A percentile compares a stretch with the other conserved stretches of the same genome.
Evolutionary conservation across 2,888 invertebrate genomes (phyloP).

Genomic region (Eubasilissa splendida): DNA sequence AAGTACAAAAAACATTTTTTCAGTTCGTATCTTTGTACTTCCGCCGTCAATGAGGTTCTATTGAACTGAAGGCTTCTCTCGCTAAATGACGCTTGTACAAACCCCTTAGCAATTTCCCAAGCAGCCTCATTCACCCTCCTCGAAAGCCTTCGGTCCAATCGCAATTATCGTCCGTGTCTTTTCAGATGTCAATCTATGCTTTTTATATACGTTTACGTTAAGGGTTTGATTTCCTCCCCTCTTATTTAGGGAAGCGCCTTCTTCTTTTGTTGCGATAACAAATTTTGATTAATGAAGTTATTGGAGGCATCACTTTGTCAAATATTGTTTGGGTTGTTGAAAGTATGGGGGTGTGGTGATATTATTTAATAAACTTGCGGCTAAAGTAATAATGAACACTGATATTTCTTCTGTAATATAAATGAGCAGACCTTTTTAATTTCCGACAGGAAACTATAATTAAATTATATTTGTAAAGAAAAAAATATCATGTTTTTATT

Average conservation of each 20-base stretch:
- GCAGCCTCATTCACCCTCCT: slow-evolving; percentile 25
- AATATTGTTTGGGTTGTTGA: too few species aligned
- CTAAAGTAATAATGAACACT: too few species aligned
- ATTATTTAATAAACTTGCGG: too few species aligned
- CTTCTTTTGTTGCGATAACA: slow-evolving; percentile 15
- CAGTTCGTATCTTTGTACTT: slow-evolving; percentile 21
- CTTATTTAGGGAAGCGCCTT: slow-evolving; percentile 4
- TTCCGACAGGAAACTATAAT: too few species aligned
- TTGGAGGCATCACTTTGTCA: slow-evolving; percentile 7
- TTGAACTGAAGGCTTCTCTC: slow-evolving; percentile 29
- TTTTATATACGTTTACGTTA: slow-evolving; percentile 3
- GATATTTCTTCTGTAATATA: too few species aligned
- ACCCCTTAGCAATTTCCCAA: slow-evolving; percentile 25
- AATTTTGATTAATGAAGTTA: slow-evolving; percentile 19
- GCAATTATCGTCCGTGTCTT: slow-evolving; percentile 29
- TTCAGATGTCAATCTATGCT: slow-evolving; percentile 30
- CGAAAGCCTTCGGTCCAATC: slow-evolving; percentile 17
- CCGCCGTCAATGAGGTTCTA: slow-evolving; percentile 31
- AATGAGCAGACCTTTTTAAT: too few species aligned
- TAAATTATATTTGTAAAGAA: too few species aligned
- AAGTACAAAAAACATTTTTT: slow-evolving; percentile 10
- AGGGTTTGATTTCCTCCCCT: slow-evolving; percentile 4
- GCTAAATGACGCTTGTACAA: slow-evolving; percentile 38
- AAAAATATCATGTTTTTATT: too few species aligned
- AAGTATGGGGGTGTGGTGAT: too few species aligned